These are phyloP conservation scores for Ctenomys sociabilis DNA, from an alignment of 2,113 vertebrate species.

Conservation along the genomic window DNA sequence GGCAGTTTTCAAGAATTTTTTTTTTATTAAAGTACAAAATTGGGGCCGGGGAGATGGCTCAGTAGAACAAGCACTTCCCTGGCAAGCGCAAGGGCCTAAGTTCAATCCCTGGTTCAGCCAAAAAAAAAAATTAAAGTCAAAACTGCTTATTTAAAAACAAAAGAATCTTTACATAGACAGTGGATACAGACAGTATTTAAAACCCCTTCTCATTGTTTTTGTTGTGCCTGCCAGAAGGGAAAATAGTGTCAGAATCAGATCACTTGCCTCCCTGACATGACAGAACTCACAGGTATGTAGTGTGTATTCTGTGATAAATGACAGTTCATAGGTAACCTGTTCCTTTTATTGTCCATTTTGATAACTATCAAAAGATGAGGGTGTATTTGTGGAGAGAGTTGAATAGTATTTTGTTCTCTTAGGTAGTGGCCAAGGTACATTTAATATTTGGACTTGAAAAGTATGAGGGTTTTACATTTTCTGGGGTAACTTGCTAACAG, in stretches of 20 bases:
- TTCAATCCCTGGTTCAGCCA: too few relatives aligned
- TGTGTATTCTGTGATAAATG: not conserved
- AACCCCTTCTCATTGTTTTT: not conserved
- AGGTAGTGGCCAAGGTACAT: not conserved
- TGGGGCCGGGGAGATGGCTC: too few relatives aligned
- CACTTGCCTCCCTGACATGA: not conserved
- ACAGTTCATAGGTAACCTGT: not conserved
- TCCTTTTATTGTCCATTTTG: constrained; percentile 10
- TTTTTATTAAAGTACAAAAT: constrained; percentile 50
- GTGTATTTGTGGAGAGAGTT: not conserved
- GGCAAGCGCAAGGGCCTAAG: too few relatives aligned
- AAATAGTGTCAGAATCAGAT: constrained; percentile 25
- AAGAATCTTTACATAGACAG: constrained; percentile 7
- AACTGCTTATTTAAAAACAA: constrained; percentile 35
- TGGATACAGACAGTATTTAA: not conserved
- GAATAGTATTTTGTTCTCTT: not conserved
- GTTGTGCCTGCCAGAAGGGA: not conserved
- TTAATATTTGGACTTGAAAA: constrained; percentile 1
- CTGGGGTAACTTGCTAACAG: not conserved
- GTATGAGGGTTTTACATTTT: constrained; percentile 12
- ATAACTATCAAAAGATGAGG: not conserved
- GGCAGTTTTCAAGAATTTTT: constrained; percentile 41
- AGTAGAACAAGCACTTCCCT: too few relatives aligned
- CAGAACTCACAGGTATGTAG: not conserved
- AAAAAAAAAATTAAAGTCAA: too few relatives aligned